These are phyloP conservation scores for Echinops telfairi DNA, from an alignment of 2,113 vertebrate species.

Conservation along the genomic window DNA sequence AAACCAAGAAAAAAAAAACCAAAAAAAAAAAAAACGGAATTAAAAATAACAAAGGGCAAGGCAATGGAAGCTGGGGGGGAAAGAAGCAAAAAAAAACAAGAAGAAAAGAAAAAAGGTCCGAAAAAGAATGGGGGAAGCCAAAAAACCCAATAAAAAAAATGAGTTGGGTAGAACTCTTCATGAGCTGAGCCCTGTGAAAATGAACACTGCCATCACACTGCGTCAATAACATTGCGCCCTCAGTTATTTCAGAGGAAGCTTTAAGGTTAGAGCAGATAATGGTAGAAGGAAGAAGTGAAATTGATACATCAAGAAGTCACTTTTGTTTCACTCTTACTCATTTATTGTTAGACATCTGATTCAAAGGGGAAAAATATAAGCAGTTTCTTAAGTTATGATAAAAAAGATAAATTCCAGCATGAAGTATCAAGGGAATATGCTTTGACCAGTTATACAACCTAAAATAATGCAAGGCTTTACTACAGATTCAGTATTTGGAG, in stretches of 20 bases:
- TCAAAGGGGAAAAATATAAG: neutral
- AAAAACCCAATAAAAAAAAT: neutral
- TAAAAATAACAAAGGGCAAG: too few relatives aligned
- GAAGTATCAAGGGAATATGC: conserved; percentile 15
- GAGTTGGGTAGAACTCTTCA: neutral
- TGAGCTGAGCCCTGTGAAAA: neutral
- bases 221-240: neutral
- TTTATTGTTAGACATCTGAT: neutral
- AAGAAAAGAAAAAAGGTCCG: too few relatives aligned
- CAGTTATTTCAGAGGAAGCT: neutral
- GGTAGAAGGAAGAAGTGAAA: neutral
- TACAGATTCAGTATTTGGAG: conserved; percentile 3
- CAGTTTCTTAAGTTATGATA: conserved; percentile 24
- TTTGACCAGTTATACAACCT: conserved; percentile 5
- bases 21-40: too few relatives aligned
- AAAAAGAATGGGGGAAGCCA: too few relatives aligned
- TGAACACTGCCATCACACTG: conserved; percentile 39
- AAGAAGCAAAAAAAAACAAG: too few relatives aligned
- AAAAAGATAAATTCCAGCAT: conserved; percentile 38
- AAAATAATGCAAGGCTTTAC: conserved; percentile 52
- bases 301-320: conserved; percentile 14
- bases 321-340: conserved; percentile 19
- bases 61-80: too few relatives aligned
- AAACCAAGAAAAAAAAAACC: too few relatives aligned
- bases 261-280: conserved; percentile 17